Conservation (phyloP, 2,888 invertebrate genomes). For the Acronicta alni region DNA sequence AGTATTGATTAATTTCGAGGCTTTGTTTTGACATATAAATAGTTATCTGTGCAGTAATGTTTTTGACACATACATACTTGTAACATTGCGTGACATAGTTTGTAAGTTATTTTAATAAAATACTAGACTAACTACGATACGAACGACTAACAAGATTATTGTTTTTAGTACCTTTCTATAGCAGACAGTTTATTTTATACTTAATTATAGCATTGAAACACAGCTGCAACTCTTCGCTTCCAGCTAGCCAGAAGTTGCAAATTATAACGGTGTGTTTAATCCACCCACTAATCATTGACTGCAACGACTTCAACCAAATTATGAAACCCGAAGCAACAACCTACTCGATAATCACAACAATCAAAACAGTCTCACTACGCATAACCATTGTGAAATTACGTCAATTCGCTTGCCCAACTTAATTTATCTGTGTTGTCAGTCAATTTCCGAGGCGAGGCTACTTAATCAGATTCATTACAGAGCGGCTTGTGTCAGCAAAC, state of each 20-base stretch:
- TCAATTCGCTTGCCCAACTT: conserved; percentile 60
- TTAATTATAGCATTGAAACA: too few relatives aligned
- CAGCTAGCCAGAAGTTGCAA: neutral
- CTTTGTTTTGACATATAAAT: too few relatives aligned
- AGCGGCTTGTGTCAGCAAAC: conserved; percentile 70
- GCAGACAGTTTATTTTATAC: too few relatives aligned
- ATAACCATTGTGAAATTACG: conserved; percentile 44
- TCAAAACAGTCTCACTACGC: conserved; percentile 25
- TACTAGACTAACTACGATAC: too few relatives aligned
- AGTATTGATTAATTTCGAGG: neutral
- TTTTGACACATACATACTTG: too few relatives aligned
- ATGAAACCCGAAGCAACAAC: neutral
- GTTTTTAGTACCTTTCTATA: too few relatives aligned
- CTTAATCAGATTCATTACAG: conserved; percentile 87
- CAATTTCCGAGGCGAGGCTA: conserved; percentile 75
- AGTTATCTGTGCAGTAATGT: too few relatives aligned
- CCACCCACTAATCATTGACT: neutral
- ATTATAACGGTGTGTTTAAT: neutral
- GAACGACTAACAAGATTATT: too few relatives aligned
- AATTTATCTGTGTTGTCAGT: conserved; percentile 66
- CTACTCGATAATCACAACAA: conserved; percentile 12
- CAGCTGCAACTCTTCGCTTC: neutral
- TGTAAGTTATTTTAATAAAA: too few relatives aligned
- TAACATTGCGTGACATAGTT: too few relatives aligned
- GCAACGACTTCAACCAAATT: neutral